phyloP scores from a whole-genome alignment of 2,113 vertebrate genomes.

The Heterotilapia buettikoferi region DNA sequence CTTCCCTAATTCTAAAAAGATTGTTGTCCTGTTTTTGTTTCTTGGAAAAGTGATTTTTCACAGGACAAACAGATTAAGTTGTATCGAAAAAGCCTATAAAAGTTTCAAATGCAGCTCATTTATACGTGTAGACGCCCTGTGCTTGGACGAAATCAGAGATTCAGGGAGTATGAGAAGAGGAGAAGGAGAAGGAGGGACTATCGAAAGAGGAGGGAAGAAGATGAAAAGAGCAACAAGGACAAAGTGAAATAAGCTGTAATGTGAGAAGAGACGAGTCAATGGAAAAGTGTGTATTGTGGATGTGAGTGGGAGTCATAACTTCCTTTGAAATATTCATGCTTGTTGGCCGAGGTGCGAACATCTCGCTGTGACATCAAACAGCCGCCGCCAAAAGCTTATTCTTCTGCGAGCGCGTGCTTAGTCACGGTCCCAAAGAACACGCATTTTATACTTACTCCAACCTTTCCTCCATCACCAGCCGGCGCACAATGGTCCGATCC shows the following conservation, averaged over 20 bases:
- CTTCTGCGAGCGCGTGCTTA: background rate
- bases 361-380: constrained; percentile 1
- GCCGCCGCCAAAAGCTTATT: background rate
- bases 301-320: background rate
- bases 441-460: background rate
- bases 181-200: background rate
- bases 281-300: background rate
- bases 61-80: background rate
- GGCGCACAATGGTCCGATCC: background rate
- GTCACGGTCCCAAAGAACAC: background rate
- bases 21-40: background rate
- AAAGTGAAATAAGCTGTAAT: background rate
- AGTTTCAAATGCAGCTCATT: background rate
- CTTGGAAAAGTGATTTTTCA: background rate
- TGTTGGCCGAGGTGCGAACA: background rate
- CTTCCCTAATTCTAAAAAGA: too few species aligned
- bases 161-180: background rate
- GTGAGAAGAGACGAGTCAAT: background rate
- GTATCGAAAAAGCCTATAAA: background rate
- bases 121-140: background rate
- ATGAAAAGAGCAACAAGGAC: background rate
- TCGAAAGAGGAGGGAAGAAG: background rate
- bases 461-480: background rate
- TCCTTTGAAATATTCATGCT: background rate
- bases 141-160: background rate